Base-by-base conservation (phyloP, 23 tunicate genomes). In the Ciona savignyi region DNA sequence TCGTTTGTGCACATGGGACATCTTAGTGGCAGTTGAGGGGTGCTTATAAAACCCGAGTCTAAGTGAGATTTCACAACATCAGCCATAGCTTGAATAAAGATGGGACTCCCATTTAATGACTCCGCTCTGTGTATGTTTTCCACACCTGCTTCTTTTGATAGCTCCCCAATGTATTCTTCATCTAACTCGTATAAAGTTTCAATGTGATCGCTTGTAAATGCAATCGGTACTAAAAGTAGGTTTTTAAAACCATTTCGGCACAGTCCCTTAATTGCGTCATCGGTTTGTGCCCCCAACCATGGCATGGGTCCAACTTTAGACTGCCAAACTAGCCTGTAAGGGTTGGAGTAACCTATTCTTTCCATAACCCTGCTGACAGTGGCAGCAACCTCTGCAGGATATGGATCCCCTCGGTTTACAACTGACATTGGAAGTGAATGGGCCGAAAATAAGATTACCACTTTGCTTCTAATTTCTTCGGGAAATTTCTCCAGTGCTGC, bases 161-260 rank as follows among this genome's bases (percentile, higher is more conserved):
- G 64, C 61, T 88, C 99, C 2, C 80, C 90, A 80, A 94, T 85
- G 68, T 91, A 94, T 66, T 94, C 99, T 28, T 72, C 79, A 66
- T 94, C 99, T 29, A 94, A 63, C 64, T 94, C 99, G 74, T 82
- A 87, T 1, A 94, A 63, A 1, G 99, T 94, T 70, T 94, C 99
- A n/a, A 94, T 94, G 80, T 94, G 99, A 34, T 94, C 99, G 63
- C 89, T n/a, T 65, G 99, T 94, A 79, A 94, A 94, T 1, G 99
- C 99, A 82, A 94, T 87, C 31, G 99, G 99, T 29, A 94, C 90
- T n/a, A 94, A 60, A 9, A 94, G 72, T n/a, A 94, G 32, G 70
- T 83, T 75, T 79, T 81, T 81, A 62, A 71, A 76, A 27, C 99
- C 99, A 29, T 78, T 78, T 49, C 74, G 34, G 35, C 77, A 35